These are phyloP conservation scores for Drosophila atripex DNA, from an alignment of 2,888 invertebrate genomes.

Conservation along the genomic window DNA sequence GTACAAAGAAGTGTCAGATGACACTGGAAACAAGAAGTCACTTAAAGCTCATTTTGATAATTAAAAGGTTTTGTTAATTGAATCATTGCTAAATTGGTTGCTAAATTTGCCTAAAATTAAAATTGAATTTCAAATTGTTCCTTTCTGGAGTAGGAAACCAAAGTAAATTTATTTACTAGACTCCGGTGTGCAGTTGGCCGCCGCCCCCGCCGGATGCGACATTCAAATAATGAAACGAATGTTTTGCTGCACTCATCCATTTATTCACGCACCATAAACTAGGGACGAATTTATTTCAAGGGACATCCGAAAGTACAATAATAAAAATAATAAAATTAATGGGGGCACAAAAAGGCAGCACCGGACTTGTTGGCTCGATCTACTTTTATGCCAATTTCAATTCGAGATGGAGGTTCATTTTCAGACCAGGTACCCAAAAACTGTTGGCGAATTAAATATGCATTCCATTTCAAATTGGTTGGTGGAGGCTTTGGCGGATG, in stretches of 20 bases:
- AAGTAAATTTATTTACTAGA: slow-evolving; percentile 22
- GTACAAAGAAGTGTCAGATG: slow-evolving; percentile 4
- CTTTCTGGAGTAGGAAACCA: background rate
- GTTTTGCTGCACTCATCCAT: slow-evolving; percentile 77
- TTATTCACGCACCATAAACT: slow-evolving; percentile 80
- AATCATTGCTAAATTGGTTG: background rate
- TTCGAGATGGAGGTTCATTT: slow-evolving; percentile 21
- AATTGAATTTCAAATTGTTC: slow-evolving; percentile 10
- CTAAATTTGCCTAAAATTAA: background rate
- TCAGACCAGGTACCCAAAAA: slow-evolving; percentile 22
- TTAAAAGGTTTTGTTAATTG: background rate
- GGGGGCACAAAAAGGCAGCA: slow-evolving; percentile 35
- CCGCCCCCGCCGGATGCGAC: slow-evolving; percentile 31
- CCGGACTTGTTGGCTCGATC: slow-evolving; percentile 19
- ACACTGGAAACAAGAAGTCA: slow-evolving; percentile 20
- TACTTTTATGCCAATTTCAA: slow-evolving; percentile 46
- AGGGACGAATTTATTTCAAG: slow-evolving; percentile 71
- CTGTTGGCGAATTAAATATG: slow-evolving; percentile 66
- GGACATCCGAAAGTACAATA: slow-evolving; percentile 64
- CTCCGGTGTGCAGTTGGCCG: background rate
- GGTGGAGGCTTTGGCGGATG: background rate
- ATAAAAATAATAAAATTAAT: slow-evolving; percentile 75
- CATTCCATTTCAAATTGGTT: slow-evolving; percentile 57
- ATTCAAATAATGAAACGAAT: slow-evolving; percentile 68
- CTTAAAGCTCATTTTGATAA: slow-evolving; percentile 33